Conservation (phyloP, 2,888 invertebrate genomes). For the Psococerastis gibbosa region DNA sequence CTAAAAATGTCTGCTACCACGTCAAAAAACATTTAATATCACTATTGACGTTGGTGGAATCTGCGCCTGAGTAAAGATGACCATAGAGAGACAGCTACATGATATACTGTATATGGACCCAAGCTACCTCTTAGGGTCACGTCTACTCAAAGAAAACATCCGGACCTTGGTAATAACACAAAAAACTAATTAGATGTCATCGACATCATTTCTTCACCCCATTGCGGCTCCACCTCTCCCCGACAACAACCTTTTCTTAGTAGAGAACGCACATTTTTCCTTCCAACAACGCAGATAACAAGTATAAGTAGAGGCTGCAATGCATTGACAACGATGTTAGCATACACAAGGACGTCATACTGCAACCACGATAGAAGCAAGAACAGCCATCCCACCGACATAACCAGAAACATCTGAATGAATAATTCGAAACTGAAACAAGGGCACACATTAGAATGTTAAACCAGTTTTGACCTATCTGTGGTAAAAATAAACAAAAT, state of each 20-base stretch:
- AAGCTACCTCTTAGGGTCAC: too few species aligned
- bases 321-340: constrained; percentile 56
- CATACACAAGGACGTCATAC: constrained; percentile 50
- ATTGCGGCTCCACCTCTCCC: constrained; percentile 38
- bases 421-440: constrained; percentile 59
- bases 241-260: constrained; percentile 58
- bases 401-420: constrained; percentile 48
- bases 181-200: constrained; percentile 56
- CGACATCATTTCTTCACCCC: constrained; percentile 79
- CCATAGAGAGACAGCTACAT: too few species aligned
- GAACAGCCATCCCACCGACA: constrained; percentile 60
- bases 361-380: constrained; percentile 55
- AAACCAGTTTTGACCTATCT: too few species aligned
- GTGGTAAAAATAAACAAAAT: constrained; percentile 17
- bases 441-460: too few species aligned
- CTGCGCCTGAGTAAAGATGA: too few species aligned
- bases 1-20: too few species aligned
- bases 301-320: constrained; percentile 53
- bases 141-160: too few species aligned
- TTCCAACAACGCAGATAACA: constrained; percentile 57
- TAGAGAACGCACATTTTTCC: constrained; percentile 59
- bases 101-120: too few species aligned
- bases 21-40: too few species aligned
- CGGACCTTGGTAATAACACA: too few species aligned
- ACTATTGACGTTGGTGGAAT: too few species aligned